Percentiles rank a stretch among this genome's conserved stretches.
Conservation (phyloP, 1,140 invertebrate species). For the Macrostomum lignano region DNA sequence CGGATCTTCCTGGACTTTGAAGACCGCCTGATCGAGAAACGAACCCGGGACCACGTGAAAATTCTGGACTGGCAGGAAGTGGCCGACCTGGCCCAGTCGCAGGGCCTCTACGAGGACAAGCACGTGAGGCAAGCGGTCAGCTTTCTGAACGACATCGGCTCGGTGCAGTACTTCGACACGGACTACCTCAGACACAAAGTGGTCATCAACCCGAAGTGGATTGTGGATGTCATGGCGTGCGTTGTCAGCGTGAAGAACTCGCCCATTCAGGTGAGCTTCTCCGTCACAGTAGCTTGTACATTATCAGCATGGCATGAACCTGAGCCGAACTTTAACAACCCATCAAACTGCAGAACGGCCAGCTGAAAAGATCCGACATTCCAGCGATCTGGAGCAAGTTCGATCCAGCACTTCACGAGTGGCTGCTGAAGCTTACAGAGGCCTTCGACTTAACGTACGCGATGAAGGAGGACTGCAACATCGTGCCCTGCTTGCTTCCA, state of each 20-base stretch:
- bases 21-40: too few species aligned
- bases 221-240: conserved; percentile 25
- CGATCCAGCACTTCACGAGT: conserved; percentile 13
- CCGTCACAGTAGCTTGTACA: background rate
- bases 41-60: too few species aligned
- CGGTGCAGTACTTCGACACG: conserved; percentile 23
- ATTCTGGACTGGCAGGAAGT: conserved; percentile 13
- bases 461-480: conserved; percentile 15
- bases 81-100: conserved; percentile 12
- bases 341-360: too few species aligned
- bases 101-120: conserved; percentile 18
- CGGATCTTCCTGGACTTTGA: too few species aligned
- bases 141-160: conserved; percentile 23
- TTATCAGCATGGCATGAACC: conserved; percentile 12
- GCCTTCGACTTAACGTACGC: conserved; percentile 25
- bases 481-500: conserved; percentile 22
- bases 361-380: conserved; percentile 14
- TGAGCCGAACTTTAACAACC: conserved; percentile 18
- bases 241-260: conserved; percentile 20
- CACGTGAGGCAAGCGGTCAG: conserved; percentile 15
- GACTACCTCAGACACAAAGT: conserved; percentile 15
- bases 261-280: conserved; percentile 12
- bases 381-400: conserved; percentile 17
- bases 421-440: conserved; percentile 22
- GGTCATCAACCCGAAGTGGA: conserved; percentile 26